These are phyloP conservation scores for Merodon equestris DNA, from an alignment of 2,888 invertebrate species.

Conservation along the genomic window DNA sequence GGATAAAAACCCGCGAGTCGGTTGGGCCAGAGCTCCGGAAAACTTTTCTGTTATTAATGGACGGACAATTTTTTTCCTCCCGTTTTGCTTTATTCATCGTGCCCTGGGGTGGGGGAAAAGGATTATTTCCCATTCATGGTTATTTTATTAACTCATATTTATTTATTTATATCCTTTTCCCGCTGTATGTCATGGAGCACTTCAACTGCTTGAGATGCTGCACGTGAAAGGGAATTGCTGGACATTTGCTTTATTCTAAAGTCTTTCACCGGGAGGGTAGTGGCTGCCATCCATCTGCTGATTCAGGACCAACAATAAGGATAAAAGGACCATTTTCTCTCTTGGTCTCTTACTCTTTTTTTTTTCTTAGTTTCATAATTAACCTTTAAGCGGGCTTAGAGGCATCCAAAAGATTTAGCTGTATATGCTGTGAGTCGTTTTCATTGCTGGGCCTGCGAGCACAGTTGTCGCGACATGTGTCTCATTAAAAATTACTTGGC, in stretches of 20 bases:
- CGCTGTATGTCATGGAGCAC: slow-evolving; percentile 3
- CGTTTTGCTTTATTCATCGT: slow-evolving; percentile 10
- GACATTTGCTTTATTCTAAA: slow-evolving; percentile 12
- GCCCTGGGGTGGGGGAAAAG: background rate
- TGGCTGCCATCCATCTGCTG: too few relatives aligned
- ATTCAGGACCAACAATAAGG: background rate
- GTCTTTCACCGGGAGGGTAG: background rate
- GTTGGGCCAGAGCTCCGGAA: too few relatives aligned
- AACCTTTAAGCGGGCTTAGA: too few relatives aligned
- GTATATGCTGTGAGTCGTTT: too few relatives aligned
- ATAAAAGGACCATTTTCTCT: too few relatives aligned
- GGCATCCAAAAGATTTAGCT: too few relatives aligned
- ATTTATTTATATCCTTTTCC: background rate
- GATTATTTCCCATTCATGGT: slow-evolving; percentile 8
- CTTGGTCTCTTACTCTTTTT: too few relatives aligned
- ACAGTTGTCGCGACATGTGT: too few relatives aligned
- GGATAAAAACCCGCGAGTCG: slow-evolving; percentile 5
- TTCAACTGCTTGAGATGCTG: slow-evolving; percentile 34
- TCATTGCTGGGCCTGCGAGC: too few relatives aligned
- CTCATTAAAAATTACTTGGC: too few relatives aligned
- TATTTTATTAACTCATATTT: slow-evolving; percentile 9
- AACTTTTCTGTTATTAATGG: slow-evolving; percentile 20
- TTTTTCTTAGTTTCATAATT: too few relatives aligned
- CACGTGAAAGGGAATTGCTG: slow-evolving; percentile 21
- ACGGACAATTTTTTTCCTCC: slow-evolving; percentile 6